Conservation (phyloP, 2,797 vertebrate genomes). For the Enteromius radiatus region DNA sequence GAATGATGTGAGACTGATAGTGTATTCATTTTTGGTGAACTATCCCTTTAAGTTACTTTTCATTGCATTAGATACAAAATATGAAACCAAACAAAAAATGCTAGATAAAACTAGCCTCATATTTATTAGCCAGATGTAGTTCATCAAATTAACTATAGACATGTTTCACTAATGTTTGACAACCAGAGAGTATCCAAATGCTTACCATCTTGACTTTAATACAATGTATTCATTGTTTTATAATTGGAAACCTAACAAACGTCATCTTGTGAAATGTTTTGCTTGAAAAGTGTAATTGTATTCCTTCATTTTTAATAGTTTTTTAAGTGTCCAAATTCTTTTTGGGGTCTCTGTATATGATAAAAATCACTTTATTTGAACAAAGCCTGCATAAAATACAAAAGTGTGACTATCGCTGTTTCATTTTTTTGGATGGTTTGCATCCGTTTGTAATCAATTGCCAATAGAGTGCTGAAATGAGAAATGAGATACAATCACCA, state of each 20-base stretch:
- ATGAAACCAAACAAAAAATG: neutral
- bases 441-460: constrained; percentile 39
- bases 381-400: neutral
- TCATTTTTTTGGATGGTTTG: constrained; percentile 12
- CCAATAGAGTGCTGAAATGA: constrained; percentile 47
- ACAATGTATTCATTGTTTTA: constrained; percentile 16
- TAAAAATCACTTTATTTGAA: constrained; percentile 16
- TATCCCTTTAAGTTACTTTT: neutral
- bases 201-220: neutral
- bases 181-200: neutral
- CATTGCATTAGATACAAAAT: neutral
- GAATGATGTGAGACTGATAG: neutral
- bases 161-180: constrained; percentile 35
- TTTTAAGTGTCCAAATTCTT: constrained; percentile 12
- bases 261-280: constrained; percentile 35
- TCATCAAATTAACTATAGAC: constrained; percentile 13
- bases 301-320: constrained; percentile 13
- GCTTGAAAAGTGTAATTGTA: constrained; percentile 31
- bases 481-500: constrained; percentile 34
- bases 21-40: neutral
- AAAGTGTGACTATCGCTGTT: neutral
- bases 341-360: neutral
- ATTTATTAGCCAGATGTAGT: neutral
- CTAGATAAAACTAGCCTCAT: neutral
- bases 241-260: constrained; percentile 10